Base-by-base conservation (phyloP, 2,888 invertebrate genomes). In the Tyria jacobaeae region DNA sequence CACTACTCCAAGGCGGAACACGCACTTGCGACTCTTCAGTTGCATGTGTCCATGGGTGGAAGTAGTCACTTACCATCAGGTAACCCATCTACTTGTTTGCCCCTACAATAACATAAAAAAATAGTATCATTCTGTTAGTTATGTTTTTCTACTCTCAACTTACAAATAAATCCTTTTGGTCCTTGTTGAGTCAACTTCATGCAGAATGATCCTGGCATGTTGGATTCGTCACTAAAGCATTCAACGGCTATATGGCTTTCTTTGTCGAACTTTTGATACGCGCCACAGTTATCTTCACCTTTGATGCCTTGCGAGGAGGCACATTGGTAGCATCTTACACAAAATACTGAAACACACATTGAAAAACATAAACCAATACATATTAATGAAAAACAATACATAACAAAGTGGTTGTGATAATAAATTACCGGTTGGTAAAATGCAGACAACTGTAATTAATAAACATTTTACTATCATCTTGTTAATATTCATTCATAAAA, bases 191-290 rank as follows among this genome's bases (percentile, higher is more conserved):
- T 97, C 27, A 97, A 95, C 94, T 99, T 99, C 95, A 99, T 97
- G 88, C 99, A 99, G 89, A 99, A 99, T 3, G 98, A 98, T 9
- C 99, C 99, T 25, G 99, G 99, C 92, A 97, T 97, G 73, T 97
- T 96, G 47, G 98, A 98, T 87, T 99, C 99, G 83, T 98, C 98
- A 83, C 97, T 98, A 83, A 96, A 97, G 87, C 99, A 99, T 82
- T 99, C 99, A 2, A 99, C 96, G 12, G 99, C 96, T 73, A 98
- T 97, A 86, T 99, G 97, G 70, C 96, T 96, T 15, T 96, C 95
- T 77, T 95, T 96, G 85, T 99, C 97, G 84, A 99, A 99, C 75
- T 94, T 95, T 70, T 95, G 95, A 82, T 99, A 98, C 0, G 99
- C 97, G 0, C 99, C 99, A 88, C 99, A 99, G 51, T 96, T 96